phyloP scores from a whole-genome alignment of 2,113 vertebrate genomes.

The Bombycilla garrulus region DNA sequence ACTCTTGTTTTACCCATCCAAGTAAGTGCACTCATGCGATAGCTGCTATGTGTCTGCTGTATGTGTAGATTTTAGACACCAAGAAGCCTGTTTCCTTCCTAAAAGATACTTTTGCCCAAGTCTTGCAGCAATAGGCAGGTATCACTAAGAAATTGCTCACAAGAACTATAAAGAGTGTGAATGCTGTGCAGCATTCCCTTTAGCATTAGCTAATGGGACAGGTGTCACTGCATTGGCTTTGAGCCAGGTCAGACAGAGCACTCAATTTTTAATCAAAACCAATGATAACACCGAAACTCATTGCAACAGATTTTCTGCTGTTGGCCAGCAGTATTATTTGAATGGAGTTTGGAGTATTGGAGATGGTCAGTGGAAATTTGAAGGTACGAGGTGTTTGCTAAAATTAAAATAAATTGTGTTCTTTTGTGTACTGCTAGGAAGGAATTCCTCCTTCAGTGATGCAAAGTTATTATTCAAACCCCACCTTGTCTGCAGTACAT shows the following conservation, averaged over 20 bases:
- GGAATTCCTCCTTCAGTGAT: background rate
- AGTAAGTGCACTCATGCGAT: background rate
- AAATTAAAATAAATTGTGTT: background rate
- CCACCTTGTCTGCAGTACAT: background rate
- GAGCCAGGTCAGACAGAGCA: background rate
- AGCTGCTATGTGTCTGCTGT: background rate
- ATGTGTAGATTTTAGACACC: background rate
- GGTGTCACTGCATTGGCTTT: background rate
- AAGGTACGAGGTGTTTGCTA: background rate
- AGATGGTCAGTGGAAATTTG: background rate
- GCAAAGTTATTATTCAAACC: background rate
- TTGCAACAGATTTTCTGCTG: background rate
- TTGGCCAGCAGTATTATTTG: background rate
- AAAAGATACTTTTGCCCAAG: background rate
- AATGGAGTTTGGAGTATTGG: background rate
- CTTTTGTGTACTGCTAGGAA: background rate
- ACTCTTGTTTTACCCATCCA: background rate
- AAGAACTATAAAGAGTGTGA: background rate
- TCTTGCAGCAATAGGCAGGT: background rate
- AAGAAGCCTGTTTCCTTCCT: constrained; percentile 6
- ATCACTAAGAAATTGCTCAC: background rate
- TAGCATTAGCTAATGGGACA: background rate
- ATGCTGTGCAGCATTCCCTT: background rate
- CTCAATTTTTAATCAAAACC: background rate
- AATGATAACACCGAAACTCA: background rate